Conservation (phyloP, 2,113 vertebrate species). For the Pelecanoides urinatrix region DNA sequence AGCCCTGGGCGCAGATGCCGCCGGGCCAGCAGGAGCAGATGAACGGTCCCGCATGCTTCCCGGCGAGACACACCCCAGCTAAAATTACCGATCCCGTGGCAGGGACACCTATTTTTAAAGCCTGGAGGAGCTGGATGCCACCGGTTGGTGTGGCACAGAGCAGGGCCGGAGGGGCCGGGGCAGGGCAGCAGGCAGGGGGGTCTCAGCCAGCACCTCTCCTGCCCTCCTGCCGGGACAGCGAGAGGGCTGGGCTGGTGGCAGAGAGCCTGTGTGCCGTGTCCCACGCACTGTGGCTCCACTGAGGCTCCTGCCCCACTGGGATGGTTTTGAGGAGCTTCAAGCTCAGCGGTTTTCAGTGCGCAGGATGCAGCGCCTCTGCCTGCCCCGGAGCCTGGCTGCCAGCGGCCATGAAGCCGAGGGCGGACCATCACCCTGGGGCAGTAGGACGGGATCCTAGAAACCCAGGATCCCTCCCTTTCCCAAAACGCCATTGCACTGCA, state of each 20-base stretch:
- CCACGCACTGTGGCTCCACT: accelerated
- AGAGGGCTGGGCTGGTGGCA: not conserved
- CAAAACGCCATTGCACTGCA: not conserved
- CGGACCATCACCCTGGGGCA: accelerated
- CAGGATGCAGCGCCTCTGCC: accelerated
- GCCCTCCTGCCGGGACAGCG: accelerated
- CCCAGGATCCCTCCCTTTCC: not conserved
- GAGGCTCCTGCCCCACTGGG: not conserved
- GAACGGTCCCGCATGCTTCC: not conserved
- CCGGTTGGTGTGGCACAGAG: not conserved
- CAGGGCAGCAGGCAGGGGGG: not conserved
- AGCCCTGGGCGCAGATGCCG: not conserved
- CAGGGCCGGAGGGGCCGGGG: not conserved
- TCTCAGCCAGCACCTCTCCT: not conserved
- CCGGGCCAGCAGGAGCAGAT: not conserved
- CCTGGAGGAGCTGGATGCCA: not conserved
- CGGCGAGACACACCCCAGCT: not conserved
- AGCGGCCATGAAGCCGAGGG: accelerated
- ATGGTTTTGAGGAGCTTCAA: not conserved
- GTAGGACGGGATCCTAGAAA: not conserved
- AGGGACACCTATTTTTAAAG: conserved; percentile 38
- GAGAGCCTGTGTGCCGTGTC: not conserved
- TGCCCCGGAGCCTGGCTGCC: not conserved
- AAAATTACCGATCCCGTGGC: not conserved
- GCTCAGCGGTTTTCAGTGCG: not conserved